Evolutionary conservation across 1,140 invertebrate genomes (phyloP).

Genomic region (Drosophila aff.): DNA sequence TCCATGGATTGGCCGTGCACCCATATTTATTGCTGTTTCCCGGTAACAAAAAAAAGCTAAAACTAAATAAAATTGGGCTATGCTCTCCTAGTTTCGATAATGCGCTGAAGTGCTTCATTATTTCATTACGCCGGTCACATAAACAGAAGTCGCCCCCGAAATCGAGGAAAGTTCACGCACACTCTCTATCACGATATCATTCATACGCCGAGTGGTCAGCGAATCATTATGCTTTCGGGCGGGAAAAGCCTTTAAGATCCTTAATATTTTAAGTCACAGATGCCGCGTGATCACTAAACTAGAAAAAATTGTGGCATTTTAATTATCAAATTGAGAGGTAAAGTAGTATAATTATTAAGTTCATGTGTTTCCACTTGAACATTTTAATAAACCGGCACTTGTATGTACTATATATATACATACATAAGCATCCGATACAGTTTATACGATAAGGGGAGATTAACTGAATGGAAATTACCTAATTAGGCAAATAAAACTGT

Average conservation of each 20-base stretch:
- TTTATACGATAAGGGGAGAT: conserved; percentile 11
- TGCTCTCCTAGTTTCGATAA: conserved; percentile 30
- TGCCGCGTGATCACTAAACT: conserved; percentile 2
- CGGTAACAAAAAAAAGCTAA: conserved; percentile 2
- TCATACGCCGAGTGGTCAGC: conserved; percentile 33
- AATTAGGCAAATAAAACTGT: conserved; percentile 1
- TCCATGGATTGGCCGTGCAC: conserved; percentile 16
- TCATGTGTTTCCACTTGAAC: conserved; percentile 13
- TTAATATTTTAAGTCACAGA: conserved; percentile 6
- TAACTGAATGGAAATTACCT: conserved; percentile 16
- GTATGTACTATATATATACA: not conserved
- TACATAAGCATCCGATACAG: conserved; percentile 1
- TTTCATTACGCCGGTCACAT: conserved; percentile 38
- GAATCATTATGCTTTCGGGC: conserved; percentile 7
- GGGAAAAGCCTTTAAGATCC: conserved; percentile 20
- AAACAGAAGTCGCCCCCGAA: conserved; percentile 39
- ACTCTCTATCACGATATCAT: conserved; percentile 21
- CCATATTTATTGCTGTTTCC: conserved; percentile 44
- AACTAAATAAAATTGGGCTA: conserved; percentile 9
- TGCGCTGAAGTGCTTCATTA: conserved; percentile 43
- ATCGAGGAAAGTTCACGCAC: conserved; percentile 8
- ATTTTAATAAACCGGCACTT: conserved; percentile 9
- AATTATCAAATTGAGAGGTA: conserved; percentile 3
- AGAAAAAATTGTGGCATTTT: no score
- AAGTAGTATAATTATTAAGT: conserved; percentile 26